Evolutionary conservation across 2,797 vertebrate genomes (phyloP), one percentile per base, ranked within the genome.

Genomic region (Microcaecilia unicolor): DNA sequence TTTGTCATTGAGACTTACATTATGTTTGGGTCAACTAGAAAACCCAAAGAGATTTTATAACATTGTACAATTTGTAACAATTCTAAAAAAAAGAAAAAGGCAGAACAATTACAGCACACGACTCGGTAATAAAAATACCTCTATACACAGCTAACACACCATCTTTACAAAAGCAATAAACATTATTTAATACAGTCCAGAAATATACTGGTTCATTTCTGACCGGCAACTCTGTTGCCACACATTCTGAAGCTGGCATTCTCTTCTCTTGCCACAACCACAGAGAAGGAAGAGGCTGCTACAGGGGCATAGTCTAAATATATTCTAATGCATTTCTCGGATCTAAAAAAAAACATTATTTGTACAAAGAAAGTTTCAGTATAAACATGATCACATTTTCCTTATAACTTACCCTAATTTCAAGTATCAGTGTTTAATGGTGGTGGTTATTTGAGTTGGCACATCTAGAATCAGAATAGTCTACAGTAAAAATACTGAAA

Each of bases 1-100:
- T 58, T 92, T 92, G 94, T 98, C 95, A 92, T 92, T 89, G 85
- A 91, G 93, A 98, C 95, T 97, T 98, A 98, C 93, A 91, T 97
- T 94, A 94, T 91, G 80, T 97, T 98, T 96, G 94, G 92, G 92
- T 83, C 84, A 76, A 87, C 78, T 57, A 76, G 81, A 80, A 75
- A 91, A 91, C 95, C 85, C 95, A 98, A 98, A 97, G 84, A 87
- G 63, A 65, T 83, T 84, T 87, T 83, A 76, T 84, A 78, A 59
- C 74, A 76, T 70, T 72, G 75, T 80, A 74, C 61, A 76, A 82
- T 83, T 78, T 88, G 74, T 81, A 80, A 86, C 60, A 71, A 85
- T 80, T 86, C 83, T 81, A 76, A 83, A 67, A 83, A 83, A 76
- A 81, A 83, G 61, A 66, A 46, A 37, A 74, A 73, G 80, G 63